Base-by-base conservation (phyloP, 2,888 invertebrate species). In the Isoperla grammatica region DNA sequence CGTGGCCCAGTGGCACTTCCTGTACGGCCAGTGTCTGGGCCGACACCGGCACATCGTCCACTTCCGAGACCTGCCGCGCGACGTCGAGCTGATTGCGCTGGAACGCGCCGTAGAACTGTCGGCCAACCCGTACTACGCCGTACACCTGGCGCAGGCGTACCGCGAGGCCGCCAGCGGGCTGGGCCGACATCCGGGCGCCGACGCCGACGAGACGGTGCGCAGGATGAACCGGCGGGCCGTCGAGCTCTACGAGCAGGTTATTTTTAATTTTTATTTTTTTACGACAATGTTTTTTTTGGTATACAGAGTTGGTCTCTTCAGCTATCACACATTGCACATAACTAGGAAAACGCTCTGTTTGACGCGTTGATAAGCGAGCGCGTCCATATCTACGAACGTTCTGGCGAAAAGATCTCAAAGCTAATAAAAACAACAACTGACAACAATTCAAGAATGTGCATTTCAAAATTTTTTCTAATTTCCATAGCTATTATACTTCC, bases 11-110 rank as follows among this genome's bases (percentile, higher is more conserved):
- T 53, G 53, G 53, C 53, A 53, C 53, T 53, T 53, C 39, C 15
- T 37, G 17, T 53, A 53, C 53, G 53, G 53, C 19, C 35, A 53
- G 53, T 53, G 53, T n/a, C 37, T 53, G 4, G 53, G 53, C 1
- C 53, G 53, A 3, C 17, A n/a, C 3, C 37, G 53, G 3, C 53
- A 53, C 39, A 37, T 53, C 19, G 39, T 37, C 11, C 11, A 15
- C 53, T 53, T 12, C 17, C 37, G 12, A 37, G 39, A 53, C 19
- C 15, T 37, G 37, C 53, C 15, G 11, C 2, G 4, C 2, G 17
- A 19, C 39, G 19, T 19, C 19, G 53, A 53, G 20, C 39, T 53
- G 12, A 39, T 45, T 9, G 15, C 53, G 39, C 39, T 53, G 17
- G 53, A 53, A 19, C 15, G 37, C 9, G 53, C 53, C 39, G 53